Conservation (phyloP, 1,140 invertebrate genomes). For the Pogonognathellus flavescens region DNA sequence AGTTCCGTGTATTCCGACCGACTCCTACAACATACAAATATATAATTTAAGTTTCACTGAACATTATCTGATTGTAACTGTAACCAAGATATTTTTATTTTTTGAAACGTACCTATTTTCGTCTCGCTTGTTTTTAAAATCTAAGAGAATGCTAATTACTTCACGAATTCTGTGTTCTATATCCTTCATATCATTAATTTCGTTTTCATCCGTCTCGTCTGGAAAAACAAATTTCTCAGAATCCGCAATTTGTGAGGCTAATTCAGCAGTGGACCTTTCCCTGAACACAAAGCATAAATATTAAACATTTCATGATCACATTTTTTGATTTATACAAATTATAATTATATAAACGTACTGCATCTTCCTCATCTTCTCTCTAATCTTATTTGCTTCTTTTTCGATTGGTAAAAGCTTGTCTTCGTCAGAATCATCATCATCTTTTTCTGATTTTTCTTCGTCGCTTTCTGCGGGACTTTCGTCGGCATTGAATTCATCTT, state of each 20-base stretch:
- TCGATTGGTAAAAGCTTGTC: constrained; percentile 83
- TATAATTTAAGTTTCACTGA: not conserved
- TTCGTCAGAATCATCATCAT: constrained; percentile 68
- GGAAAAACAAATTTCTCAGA: constrained; percentile 85
- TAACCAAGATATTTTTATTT: no score
- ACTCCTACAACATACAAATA: constrained; percentile 72
- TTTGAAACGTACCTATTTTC: constrained; percentile 72
- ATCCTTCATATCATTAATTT: constrained; percentile 78
- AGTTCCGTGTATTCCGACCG: constrained; percentile 87
- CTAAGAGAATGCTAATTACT: constrained; percentile 85
- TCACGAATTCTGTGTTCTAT: constrained; percentile 93
- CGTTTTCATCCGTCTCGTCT: constrained; percentile 77
- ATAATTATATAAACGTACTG: not conserved
- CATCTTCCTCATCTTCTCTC: not conserved
- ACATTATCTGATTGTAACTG: not conserved
- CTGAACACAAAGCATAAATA: constrained; percentile 69
- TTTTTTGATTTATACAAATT: not conserved
- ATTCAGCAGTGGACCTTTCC: constrained; percentile 80
- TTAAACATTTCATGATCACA: not conserved
- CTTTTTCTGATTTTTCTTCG: constrained; percentile 70
- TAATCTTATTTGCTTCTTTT: constrained; percentile 83
- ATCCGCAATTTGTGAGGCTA: constrained; percentile 81
- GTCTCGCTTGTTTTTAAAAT: constrained; percentile 85
- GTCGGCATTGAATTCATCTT: constrained; percentile 62
- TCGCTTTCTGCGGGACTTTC: constrained; percentile 67